Evolutionary conservation across 2,888 invertebrate genomes (phyloP).

Genomic region (Chalcis sispes): DNA sequence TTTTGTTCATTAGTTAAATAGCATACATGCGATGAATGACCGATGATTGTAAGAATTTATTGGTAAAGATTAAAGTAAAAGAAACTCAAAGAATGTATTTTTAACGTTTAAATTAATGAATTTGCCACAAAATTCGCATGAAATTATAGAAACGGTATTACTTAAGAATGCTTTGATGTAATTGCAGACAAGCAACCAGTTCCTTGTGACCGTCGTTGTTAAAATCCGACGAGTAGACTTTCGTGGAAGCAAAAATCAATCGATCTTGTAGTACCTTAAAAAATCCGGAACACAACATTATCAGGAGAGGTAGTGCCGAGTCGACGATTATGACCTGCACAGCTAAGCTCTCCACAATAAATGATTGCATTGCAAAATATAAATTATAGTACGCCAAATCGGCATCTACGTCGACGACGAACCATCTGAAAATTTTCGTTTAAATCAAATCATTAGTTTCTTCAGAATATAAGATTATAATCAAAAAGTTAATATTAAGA

Average conservation of each 20-base stretch:
- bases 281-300: conserved; percentile 60
- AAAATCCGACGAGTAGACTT: no score
- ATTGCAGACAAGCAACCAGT: background rate
- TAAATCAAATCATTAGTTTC: no score
- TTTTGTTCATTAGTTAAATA: no score
- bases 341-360: conserved; percentile 52
- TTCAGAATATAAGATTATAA: no score
- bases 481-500: no score
- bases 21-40: no score
- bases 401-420: conserved; percentile 9
- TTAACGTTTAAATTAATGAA: no score
- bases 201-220: background rate
- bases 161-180: background rate
- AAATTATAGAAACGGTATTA: no score
- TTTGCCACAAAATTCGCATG: no score
- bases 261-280: conserved; percentile 50
- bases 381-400: conserved; percentile 62
- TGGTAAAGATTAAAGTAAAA: no score
- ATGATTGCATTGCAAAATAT: conserved; percentile 57
- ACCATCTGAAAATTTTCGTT: background rate
- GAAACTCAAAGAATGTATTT: no score
- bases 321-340: conserved; percentile 59
- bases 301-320: conserved; percentile 60
- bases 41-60: no score
- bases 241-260: background rate